Evolutionary conservation across 2,113 vertebrate genomes (phyloP), one percentile per base, ranked within the genome.

Genomic region (Corythoichthys intestinalis): DNA sequence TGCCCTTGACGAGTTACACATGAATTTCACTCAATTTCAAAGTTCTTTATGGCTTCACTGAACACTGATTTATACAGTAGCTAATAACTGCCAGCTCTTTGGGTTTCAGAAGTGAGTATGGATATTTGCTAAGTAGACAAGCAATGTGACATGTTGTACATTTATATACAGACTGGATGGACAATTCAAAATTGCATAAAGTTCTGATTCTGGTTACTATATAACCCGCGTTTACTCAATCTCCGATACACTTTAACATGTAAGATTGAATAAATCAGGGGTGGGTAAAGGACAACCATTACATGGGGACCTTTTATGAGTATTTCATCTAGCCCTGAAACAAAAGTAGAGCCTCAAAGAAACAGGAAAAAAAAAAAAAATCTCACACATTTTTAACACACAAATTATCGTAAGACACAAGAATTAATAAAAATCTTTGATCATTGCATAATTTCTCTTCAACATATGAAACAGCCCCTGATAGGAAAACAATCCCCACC

Each of bases 131-230:
- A 20, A 44, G 44, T 39, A 44, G 59, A n/a, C n/a, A 44, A 44
- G 8, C 17, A 5, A 44, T 61, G 9, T n/a, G 59, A 34, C 17
- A 10, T 41, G n/a, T 47, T 44, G 28, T 12, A 47, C 2, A 46
- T 61, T 12, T 46, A 56, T 8, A 8, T 1, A 34, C 44, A 13
- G 15, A 28, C 46, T 28, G 44, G 44, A 63, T 28, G 44, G 44
- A 63, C 39, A 8, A 10, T 41, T 5, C 7, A 62, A 8, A 39
- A 62, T 47, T 44, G 17, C 17, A 46, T 62, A 39, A n/a, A 44
- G 17, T 61, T 61, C n/a, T 61, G 59, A 46, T 62, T 62, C 39
- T 62, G 39, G n/a, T 62, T 46, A 62, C 17, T 62, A 46, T 9
- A n/a, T 62, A 46, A 12, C 17, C n/a, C 44, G 41, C 60, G 28